Base-by-base conservation (phyloP, 2,797 vertebrate species). In the Hippoglossus hippoglossus region DNA sequence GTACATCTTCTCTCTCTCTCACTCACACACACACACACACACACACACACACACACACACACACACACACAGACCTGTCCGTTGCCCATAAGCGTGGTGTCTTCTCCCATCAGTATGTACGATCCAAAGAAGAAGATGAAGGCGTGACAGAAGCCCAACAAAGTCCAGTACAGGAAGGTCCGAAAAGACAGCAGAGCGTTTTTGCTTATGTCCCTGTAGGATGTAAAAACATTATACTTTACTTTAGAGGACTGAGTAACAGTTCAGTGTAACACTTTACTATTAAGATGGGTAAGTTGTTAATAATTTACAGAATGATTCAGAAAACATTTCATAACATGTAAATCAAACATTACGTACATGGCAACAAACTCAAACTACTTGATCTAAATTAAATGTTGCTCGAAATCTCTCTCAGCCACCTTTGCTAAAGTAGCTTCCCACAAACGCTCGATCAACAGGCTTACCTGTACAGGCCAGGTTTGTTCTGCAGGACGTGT, bases 81-180 rank as follows among this genome's bases (percentile, higher is more conserved):
- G 68, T 99, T 99, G 90, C 96, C 96, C 94, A 98, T 95, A 31
- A 99, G 95, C 19, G 96, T 96, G 75, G 94, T 96, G 91, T 99
- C 97, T 87, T 97, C 95, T 80, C 96, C 96, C 95, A 99, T 96
- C 68, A 99, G 93, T 86, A 98, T 94, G 91, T 97, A 99, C 0
- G 97, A 97, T 28, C 98, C 98, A 67, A 97, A 99, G 90, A 99
- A 99, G 94, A 99, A 99, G 87, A 97, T 88, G 71, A 99, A 98
- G 65, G 98, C 97, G 50, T 99, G 98, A 86, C 93, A 95, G 91
- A 99, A 99, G 78, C 98, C 98, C 91, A 99, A 87, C 77, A 96
- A 10, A 2, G 98, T 99, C 98, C 98, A 99, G 90, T 99, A 99
- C 86, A 99, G 88, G 92, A 99, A 99, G 12, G 96, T 96, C 91